A percentile compares a stretch with the other conserved stretches of the same genome.
These are phyloP conservation scores for Apostichopus californicus DNA, from an alignment of 35 echinoderm and acorn worm species.

Conservation along the genomic window DNA sequence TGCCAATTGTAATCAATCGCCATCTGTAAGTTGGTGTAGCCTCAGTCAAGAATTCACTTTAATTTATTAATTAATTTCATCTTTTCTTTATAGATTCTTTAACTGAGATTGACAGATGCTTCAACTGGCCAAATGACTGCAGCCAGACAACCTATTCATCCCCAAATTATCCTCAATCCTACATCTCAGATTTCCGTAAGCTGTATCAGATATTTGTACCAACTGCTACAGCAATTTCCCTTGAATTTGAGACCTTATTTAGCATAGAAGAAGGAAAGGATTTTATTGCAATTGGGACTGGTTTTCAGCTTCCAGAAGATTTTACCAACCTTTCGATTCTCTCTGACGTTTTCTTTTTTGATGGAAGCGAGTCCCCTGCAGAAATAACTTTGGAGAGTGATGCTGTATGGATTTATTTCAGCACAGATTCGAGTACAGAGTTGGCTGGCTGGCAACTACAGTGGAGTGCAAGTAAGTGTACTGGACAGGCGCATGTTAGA, in stretches of 20 bases:
- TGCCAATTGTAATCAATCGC: too few species aligned
- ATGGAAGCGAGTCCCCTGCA: slow-evolving; percentile 41
- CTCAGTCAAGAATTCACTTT: too few species aligned
- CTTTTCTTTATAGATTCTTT: slow-evolving; percentile 26
- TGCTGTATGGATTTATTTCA: slow-evolving; percentile 75
- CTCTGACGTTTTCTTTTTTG: slow-evolving; percentile 10
- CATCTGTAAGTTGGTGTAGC: too few species aligned
- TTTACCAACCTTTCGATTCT: neutral
- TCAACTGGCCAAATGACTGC: slow-evolving; percentile 75
- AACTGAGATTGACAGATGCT: slow-evolving; percentile 62
- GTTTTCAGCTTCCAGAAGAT: slow-evolving; percentile 47
- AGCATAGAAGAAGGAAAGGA: slow-evolving; percentile 54
- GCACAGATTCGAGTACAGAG: slow-evolving; percentile 54
- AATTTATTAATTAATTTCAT: neutral
- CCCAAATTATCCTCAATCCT: slow-evolving; percentile 68
- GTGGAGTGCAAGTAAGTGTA: slow-evolving; percentile 75
- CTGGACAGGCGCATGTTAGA: too few species aligned
- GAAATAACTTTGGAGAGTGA: slow-evolving; percentile 59
- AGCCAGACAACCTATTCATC: slow-evolving; percentile 44
- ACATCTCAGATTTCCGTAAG: slow-evolving; percentile 35
- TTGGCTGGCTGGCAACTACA: slow-evolving; percentile 56
- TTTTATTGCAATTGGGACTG: slow-evolving; percentile 62
- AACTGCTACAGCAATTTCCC: slow-evolving; percentile 43
- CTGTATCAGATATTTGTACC: slow-evolving; percentile 80
- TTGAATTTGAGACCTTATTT: slow-evolving; percentile 65